phyloP scores from a whole-genome alignment of 2,113 vertebrate species.

The Stigmatopora argus region DNA sequence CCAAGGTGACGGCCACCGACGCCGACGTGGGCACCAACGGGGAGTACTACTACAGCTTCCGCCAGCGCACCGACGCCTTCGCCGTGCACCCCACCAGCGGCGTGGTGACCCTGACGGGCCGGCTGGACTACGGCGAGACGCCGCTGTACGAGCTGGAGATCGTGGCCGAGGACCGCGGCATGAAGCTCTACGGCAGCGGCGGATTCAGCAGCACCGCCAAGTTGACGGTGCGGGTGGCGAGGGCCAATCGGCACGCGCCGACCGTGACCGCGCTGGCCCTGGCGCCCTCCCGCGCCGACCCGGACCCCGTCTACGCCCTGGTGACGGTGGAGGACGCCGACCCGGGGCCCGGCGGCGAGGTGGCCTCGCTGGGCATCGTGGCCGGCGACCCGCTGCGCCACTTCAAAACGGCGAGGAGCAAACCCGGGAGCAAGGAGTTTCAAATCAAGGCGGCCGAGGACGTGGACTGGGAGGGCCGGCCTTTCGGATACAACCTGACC shows the following conservation, averaged over 20 bases:
- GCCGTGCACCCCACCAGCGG: slow-evolving; percentile 95
- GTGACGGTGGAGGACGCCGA: slow-evolving; percentile 88
- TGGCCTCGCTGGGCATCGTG: slow-evolving; percentile 87
- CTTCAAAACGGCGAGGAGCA: slow-evolving; percentile 82
- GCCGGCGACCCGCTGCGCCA: slow-evolving; percentile 87
- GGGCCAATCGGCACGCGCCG: slow-evolving; percentile 85
- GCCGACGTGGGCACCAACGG: slow-evolving; percentile 97
- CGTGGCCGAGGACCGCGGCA: slow-evolving; percentile 89
- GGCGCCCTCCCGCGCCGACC: slow-evolving; percentile 77
- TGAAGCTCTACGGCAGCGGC: slow-evolving; percentile 94
- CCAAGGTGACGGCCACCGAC: slow-evolving; percentile 90
- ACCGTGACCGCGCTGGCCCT: slow-evolving; percentile 78
- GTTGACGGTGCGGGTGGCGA: slow-evolving; percentile 83
- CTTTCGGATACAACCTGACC: slow-evolving; percentile 92
- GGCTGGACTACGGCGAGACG: slow-evolving; percentile 80
- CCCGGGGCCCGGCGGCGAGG: slow-evolving; percentile 85
- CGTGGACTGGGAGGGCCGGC: slow-evolving; percentile 86
- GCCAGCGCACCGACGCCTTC: slow-evolving; percentile 91
- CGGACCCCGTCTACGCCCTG: slow-evolving; percentile 83
- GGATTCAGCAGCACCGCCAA: slow-evolving; percentile 95
- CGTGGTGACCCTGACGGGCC: slow-evolving; percentile 83
- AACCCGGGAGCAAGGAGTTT: slow-evolving; percentile 90
- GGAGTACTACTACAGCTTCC: slow-evolving; percentile 97
- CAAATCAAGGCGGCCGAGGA: slow-evolving; percentile 81
- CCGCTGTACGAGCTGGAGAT: slow-evolving; percentile 88